Evolutionary conservation across 2,797 vertebrate genomes (phyloP).

Genomic region (Sebastolobus alascanus): DNA sequence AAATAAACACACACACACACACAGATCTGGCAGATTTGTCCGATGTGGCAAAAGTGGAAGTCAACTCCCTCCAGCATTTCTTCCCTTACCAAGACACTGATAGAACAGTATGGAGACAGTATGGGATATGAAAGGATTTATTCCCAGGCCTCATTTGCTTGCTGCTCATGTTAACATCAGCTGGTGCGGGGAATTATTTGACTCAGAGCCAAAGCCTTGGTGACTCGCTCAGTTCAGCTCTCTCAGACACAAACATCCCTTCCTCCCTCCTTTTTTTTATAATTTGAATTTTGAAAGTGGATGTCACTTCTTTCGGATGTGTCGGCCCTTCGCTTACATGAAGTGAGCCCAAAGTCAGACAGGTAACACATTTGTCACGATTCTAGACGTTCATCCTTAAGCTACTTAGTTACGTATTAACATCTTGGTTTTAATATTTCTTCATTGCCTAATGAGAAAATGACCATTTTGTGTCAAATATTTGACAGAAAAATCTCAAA

Average conservation of each 20-base stretch:
- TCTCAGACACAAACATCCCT: slow-evolving; percentile 19
- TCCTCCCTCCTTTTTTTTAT: not conserved
- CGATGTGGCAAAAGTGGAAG: slow-evolving; percentile 4
- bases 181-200: slow-evolving; percentile 30
- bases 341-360: slow-evolving; percentile 16
- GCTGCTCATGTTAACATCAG: slow-evolving; percentile 48
- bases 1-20: not conserved
- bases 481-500: slow-evolving; percentile 25
- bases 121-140: slow-evolving; percentile 25
- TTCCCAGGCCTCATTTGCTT: slow-evolving; percentile 44
- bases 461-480: slow-evolving; percentile 32
- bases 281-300: slow-evolving; percentile 13
- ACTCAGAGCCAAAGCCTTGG: slow-evolving; percentile 26
- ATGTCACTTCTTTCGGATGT: not conserved
- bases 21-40: slow-evolving; percentile 9
- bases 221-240: slow-evolving; percentile 7
- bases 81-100: not conserved
- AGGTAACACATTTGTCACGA: slow-evolving; percentile 23
- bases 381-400: slow-evolving; percentile 26
- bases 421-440: not conserved
- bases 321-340: slow-evolving; percentile 5
- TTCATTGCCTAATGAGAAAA: not conserved
- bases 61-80: slow-evolving; percentile 5
- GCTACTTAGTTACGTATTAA: slow-evolving; percentile 3
- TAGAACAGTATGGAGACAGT: not conserved